These are phyloP conservation scores for Magallana gigas DNA, from an alignment of 1,140 invertebrate species.

Conservation along the genomic window DNA sequence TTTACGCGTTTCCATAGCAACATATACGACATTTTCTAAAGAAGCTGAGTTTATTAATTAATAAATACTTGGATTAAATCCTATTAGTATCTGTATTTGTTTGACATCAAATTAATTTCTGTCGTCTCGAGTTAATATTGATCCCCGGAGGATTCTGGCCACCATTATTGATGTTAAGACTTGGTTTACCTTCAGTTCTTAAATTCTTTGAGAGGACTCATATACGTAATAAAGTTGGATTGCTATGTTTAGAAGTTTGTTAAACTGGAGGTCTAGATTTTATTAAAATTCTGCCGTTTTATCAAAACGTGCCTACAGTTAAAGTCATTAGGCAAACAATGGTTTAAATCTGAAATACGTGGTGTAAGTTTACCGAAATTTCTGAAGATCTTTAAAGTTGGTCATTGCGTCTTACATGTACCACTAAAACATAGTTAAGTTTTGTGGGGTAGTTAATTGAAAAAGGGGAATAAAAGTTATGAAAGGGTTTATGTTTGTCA, in stretches of 20 bases:
- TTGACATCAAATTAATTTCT: not conserved
- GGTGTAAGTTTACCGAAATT: not conserved
- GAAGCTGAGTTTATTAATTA: not conserved
- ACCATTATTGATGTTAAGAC: no score
- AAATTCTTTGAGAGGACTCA: no score
- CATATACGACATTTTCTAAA: not conserved
- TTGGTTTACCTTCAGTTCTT: no score
- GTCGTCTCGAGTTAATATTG: no score
- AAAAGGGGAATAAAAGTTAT: no score
- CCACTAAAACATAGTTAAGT: no score
- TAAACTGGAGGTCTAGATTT: not conserved
- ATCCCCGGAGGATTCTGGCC: no score
- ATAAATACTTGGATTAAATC: not conserved
- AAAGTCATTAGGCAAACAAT: not conserved
- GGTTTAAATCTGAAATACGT: not conserved
- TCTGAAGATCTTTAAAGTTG: not conserved
- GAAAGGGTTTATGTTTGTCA: no score
- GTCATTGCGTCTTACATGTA: no score
- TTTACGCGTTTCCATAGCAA: slow-evolving; percentile 11
- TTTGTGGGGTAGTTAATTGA: no score
- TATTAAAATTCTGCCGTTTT: not conserved
- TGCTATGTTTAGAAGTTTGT: slow-evolving; percentile 7
- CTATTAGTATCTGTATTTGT: not conserved
- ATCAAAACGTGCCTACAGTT: not conserved
- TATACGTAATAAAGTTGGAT: not conserved